Base-by-base conservation (phyloP, 2,113 vertebrate genomes). In the Muntiacus reevesi region DNA sequence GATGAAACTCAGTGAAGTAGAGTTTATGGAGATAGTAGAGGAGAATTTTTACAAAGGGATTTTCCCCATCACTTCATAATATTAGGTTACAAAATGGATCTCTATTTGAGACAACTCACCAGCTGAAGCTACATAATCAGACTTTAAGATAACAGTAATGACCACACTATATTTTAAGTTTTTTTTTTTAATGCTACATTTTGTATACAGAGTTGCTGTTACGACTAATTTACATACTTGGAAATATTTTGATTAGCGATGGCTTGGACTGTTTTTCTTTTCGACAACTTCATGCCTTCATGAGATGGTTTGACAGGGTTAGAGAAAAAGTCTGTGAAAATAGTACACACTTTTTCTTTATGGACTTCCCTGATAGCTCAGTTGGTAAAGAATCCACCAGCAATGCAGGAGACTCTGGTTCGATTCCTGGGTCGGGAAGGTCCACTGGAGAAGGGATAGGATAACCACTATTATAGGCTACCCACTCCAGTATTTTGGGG, bases 21-120 rank as follows among this genome's bases (percentile, higher is more conserved):
- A 99, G 98, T 99, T 99, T 99, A 99, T 99, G 99, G 98, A 99
- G 98, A 99, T 98, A 98, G 98, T 95, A 97, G 97, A 98, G 89
- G 97, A 93, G 98, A 98, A 98, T 99, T 99, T 99, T 99, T 99
- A 99, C 99, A 99, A 98, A 97, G 89, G 96, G 79, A 97, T 97
- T 98, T 98, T 95, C 86, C 97, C 98, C 97, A 98, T 98, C 96
- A 94, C 64, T 98, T 94, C 60, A 67, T 96, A 79, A 33, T 64
- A 98, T 79, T 91, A 98, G 62, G 55, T 95, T 96, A 94, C 78
- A 98, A 98, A 96, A 96, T 79, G 40, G 28, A 90, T 79, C 6
- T 98, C 91, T 96, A 92, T 95, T 64, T 84, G n/a, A 96, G 54
- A 82, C 59, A 74, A 60, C 60, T 96, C 98, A 97, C 94, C 93